Percentiles rank a stretch among this genome's conserved stretches.
Evolutionary conservation across 2,888 invertebrate species (phyloP).

Genomic region (Pteria penguin): DNA sequence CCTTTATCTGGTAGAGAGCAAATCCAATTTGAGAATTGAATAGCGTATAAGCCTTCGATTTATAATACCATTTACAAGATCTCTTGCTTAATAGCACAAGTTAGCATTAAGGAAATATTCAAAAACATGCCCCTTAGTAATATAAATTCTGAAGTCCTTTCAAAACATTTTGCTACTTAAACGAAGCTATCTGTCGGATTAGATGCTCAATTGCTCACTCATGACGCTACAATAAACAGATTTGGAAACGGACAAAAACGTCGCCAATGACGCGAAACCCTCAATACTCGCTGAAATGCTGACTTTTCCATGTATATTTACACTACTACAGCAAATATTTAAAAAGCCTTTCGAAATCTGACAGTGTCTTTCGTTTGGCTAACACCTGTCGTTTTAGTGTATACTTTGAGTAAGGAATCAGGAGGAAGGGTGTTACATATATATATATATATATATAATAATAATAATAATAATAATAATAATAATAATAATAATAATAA

Average conservation of each 20-base stretch:
- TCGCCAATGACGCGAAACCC: conserved; percentile 27
- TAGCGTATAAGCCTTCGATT: conserved; percentile 4
- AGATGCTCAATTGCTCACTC: conserved; percentile 33
- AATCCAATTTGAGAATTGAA: conserved; percentile 13
- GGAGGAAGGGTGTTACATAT: no score
- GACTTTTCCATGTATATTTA: conserved; percentile 34
- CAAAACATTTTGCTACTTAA: conserved; percentile 25
- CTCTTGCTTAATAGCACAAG: not conserved
- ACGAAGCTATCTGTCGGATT: conserved; percentile 25
- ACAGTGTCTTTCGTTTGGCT: conserved; percentile 3
- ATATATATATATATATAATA: no score
- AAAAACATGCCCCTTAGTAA: conserved; percentile 14
- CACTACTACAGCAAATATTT: conserved; percentile 17
- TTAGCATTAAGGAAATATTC: conserved; percentile 5
- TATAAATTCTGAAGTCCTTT: conserved; percentile 18
- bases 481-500: no score
- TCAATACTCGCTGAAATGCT: conserved; percentile 14
- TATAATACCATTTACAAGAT: conserved; percentile 20
- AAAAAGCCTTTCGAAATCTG: not conserved
- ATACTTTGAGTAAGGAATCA: no score
- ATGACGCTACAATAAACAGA: conserved; percentile 35
- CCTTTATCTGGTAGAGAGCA: not conserved
- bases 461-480: no score
- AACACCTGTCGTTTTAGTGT: no score
- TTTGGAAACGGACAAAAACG: conserved; percentile 34